Evolutionary conservation across 1,140 invertebrate species (phyloP).

Genomic region (Rhyzopertha dominica): DNA sequence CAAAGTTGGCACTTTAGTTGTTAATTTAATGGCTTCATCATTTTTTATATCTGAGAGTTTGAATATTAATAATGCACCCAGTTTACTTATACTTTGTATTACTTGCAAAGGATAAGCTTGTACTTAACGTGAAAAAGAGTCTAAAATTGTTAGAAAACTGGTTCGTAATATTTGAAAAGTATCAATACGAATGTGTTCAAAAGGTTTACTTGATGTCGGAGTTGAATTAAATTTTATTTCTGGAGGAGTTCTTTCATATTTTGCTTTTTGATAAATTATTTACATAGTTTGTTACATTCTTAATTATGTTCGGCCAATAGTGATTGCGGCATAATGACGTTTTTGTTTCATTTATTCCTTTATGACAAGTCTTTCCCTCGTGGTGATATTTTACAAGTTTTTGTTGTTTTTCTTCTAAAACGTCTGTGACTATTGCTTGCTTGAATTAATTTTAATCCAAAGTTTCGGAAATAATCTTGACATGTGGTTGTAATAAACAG

Average conservation of each 20-base stretch:
- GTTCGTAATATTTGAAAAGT: too few species aligned
- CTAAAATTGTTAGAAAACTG: too few species aligned
- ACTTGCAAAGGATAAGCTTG: too few species aligned
- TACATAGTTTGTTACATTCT: slow-evolving; percentile 7
- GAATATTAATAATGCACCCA: too few species aligned
- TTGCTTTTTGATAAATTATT: slow-evolving; percentile 9
- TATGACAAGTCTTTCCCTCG: background rate
- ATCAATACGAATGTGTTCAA: slow-evolving; percentile 17
- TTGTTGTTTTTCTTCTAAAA: background rate
- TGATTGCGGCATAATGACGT: slow-evolving; percentile 1
- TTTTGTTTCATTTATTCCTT: slow-evolving; percentile 12
- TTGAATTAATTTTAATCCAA: slow-evolving; percentile 19
- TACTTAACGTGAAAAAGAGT: too few species aligned
- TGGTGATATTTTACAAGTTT: slow-evolving; percentile 11
- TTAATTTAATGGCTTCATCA: too few species aligned
- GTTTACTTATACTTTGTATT: too few species aligned
- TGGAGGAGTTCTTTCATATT: slow-evolving; percentile 8
- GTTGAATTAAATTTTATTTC: slow-evolving; percentile 14
- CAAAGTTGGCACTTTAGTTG: too few species aligned
- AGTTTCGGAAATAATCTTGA: slow-evolving; percentile 21
- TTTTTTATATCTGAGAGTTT: too few species aligned
- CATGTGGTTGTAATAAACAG: too few species aligned
- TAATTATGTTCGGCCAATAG: slow-evolving; percentile 8
- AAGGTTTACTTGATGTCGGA: slow-evolving; percentile 12
- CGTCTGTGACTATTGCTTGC: slow-evolving; percentile 12